phyloP scores from a whole-genome alignment of 2,888 invertebrate genomes.

The Diplolepis rosae region DNA sequence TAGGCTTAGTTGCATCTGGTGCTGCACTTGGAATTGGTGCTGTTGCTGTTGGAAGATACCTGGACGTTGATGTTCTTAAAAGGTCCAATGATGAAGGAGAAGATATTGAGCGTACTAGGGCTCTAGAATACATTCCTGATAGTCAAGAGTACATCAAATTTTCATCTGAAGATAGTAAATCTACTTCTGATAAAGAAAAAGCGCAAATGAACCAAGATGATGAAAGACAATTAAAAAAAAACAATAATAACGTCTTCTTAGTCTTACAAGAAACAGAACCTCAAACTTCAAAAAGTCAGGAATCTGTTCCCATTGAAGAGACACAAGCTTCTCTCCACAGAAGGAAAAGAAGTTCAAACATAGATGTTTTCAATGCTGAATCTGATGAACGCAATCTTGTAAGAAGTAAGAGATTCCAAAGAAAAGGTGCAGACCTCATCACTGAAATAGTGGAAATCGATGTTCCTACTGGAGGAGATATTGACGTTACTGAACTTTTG shows the following conservation, averaged over 20 bases:
- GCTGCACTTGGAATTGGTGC: conserved; percentile 88
- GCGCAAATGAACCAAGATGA: conserved; percentile 39
- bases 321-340: conserved; percentile 35
- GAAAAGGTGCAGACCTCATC: conserved; percentile 64
- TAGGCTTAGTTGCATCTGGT: conserved; percentile 87
- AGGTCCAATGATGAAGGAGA: conserved; percentile 74
- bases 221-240: conserved; percentile 2
- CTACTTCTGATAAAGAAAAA: neutral
- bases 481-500: conserved; percentile 54
- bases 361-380: conserved; percentile 47
- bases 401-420: conserved; percentile 53
- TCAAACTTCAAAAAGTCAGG: neutral
- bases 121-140: conserved; percentile 62
- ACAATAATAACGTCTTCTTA: conserved; percentile 24
- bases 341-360: conserved; percentile 55
- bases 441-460: conserved; percentile 68
- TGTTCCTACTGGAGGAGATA: conserved; percentile 52
- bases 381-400: conserved; percentile 39
- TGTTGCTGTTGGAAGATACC: conserved; percentile 83
- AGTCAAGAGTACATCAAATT: neutral
- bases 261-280: neutral
- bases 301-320: neutral
- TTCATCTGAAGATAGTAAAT: neutral
- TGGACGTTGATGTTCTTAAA: conserved; percentile 80
- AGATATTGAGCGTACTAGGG: conserved; percentile 78